Evolutionary conservation across 2,113 vertebrate species (phyloP).

Genomic region (Helogale parvula): DNA sequence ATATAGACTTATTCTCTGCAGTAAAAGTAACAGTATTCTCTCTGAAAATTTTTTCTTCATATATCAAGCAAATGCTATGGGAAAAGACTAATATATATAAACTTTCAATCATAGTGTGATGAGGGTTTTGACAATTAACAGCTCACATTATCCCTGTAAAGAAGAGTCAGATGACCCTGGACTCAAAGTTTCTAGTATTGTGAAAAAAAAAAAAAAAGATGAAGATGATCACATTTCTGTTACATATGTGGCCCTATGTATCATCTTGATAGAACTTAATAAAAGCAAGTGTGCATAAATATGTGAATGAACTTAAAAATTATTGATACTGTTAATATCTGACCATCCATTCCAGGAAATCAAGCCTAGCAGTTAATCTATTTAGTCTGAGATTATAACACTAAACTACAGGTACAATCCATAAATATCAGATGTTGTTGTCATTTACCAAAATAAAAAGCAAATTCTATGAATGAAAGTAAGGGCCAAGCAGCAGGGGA

Average conservation of each 20-base stretch:
- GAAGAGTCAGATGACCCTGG: conserved; percentile 1
- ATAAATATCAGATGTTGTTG: not conserved
- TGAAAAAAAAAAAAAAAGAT: not conserved
- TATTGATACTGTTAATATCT: not conserved
- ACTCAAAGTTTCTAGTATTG: not conserved
- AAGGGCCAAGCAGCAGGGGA: not conserved
- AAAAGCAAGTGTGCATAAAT: conserved; percentile 6
- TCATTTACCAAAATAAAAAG: not conserved
- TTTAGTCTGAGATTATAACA: not conserved
- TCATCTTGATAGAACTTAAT: not conserved
- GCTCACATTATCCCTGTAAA: not conserved
- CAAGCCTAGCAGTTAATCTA: not conserved
- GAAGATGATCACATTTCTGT: not conserved
- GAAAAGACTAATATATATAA: conserved; percentile 17
- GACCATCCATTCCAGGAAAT: not conserved
- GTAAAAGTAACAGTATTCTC: conserved; percentile 5
- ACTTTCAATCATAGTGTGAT: not conserved
- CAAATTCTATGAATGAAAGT: not conserved
- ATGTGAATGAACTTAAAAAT: conserved; percentile 23
- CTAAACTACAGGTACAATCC: not conserved
- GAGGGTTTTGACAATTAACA: conserved; percentile 2
- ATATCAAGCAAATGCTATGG: conserved; percentile 13
- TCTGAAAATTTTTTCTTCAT: conserved; percentile 21
- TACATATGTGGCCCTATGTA: not conserved
- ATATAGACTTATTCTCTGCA: not conserved